Evolutionary conservation across 2,888 invertebrate species (phyloP).

Genomic region (Temnothorax rugatulus): DNA sequence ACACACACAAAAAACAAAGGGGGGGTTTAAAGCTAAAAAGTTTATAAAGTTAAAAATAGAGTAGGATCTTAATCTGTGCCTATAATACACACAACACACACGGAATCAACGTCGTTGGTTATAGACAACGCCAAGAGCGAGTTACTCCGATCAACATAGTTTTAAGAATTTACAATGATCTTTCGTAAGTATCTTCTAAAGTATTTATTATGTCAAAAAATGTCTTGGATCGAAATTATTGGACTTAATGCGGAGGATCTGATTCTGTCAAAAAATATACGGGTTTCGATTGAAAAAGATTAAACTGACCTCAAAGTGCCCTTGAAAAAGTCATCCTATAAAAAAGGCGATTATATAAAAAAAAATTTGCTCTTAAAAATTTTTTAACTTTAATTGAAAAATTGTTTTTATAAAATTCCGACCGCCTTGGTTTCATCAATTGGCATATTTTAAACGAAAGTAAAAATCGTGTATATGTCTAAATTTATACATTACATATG

Average conservation of each 20-base stretch:
- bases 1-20: not conserved
- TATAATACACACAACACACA: not conserved
- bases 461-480: not conserved
- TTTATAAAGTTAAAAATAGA: not conserved
- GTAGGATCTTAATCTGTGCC: not conserved
- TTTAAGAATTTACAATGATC: not conserved
- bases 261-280: not conserved
- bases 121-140: not conserved
- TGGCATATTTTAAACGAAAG: not conserved
- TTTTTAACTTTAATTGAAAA: not conserved
- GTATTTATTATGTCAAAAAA: not conserved
- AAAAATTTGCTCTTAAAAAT: not conserved
- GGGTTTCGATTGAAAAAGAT: not conserved
- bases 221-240: constrained; percentile 1
- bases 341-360: not conserved
- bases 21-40: not conserved
- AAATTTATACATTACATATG: not conserved
- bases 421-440: not conserved
- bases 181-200: not conserved
- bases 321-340: not conserved
- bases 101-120: not conserved
- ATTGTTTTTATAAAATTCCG: not conserved
- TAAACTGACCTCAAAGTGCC: not conserved
- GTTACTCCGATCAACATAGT: not conserved
- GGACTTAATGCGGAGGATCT: not conserved